These are phyloP conservation scores for Acrobasis repandana DNA, from an alignment of 2,888 invertebrate species.

Conservation along the genomic window DNA sequence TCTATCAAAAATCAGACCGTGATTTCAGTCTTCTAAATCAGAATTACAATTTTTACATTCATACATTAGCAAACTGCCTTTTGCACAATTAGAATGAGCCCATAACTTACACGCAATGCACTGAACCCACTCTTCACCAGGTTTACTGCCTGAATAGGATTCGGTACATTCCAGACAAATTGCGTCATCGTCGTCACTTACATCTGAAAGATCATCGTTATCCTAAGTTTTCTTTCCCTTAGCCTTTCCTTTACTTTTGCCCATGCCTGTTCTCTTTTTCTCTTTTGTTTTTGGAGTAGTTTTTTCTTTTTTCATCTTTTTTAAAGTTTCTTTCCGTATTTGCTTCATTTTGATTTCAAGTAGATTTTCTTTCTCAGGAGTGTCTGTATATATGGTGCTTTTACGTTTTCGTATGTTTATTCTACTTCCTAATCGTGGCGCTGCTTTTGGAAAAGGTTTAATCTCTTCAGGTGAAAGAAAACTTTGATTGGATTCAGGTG, in stretches of 20 bases:
- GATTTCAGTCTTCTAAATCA: slow-evolving; percentile 24
- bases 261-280: slow-evolving; percentile 16
- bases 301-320: slow-evolving; percentile 24
- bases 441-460: slow-evolving; percentile 23
- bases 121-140: slow-evolving; percentile 27
- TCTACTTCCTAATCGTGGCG: slow-evolving; percentile 24
- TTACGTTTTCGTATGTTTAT: slow-evolving; percentile 15
- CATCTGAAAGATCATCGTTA: slow-evolving; percentile 21
- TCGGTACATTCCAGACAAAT: slow-evolving; percentile 30
- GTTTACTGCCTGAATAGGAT: slow-evolving; percentile 24
- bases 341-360: slow-evolving; percentile 27
- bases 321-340: slow-evolving; percentile 19
- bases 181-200: slow-evolving; percentile 8
- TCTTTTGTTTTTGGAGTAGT: slow-evolving; percentile 23
- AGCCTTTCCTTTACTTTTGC: slow-evolving; percentile 24
- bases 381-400: slow-evolving; percentile 26
- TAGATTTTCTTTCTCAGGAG: slow-evolving; percentile 28
- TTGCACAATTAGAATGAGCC: slow-evolving; percentile 25
- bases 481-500: slow-evolving; percentile 17
- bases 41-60: slow-evolving; percentile 26
- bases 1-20: background rate
- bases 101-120: slow-evolving; percentile 29
- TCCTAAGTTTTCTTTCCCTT: slow-evolving; percentile 21
- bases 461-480: slow-evolving; percentile 13
- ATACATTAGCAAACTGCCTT: slow-evolving; percentile 21